Conservation (phyloP, 2,113 vertebrate species). For the Osmerus mordax region DNA sequence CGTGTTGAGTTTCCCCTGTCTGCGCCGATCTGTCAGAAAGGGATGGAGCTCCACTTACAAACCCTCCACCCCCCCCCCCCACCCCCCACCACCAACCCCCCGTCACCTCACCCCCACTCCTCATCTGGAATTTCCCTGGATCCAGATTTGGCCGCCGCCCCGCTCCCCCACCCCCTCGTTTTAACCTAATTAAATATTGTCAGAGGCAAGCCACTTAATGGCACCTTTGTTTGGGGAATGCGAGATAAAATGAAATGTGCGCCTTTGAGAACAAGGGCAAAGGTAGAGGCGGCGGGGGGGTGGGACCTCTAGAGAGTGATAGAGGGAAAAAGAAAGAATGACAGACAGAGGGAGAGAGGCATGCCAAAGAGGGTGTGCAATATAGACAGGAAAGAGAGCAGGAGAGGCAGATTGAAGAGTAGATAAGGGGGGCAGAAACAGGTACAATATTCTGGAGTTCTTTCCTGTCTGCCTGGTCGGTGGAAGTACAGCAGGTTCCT, state of each 20-base stretch:
- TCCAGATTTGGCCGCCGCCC: conserved; percentile 49
- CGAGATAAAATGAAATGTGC: conserved; percentile 62
- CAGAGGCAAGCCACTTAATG: conserved; percentile 55
- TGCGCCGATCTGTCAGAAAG: conserved; percentile 65
- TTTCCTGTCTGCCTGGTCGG: conserved; percentile 29
- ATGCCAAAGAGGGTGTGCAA: background rate
- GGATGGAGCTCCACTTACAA: conserved; percentile 52
- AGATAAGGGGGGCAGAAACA: conserved; percentile 8
- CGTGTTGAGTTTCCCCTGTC: conserved; percentile 60
- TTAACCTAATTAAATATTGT: conserved; percentile 75
- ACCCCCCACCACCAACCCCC: background rate
- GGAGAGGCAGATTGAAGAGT: background rate
- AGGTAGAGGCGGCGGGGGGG: background rate
- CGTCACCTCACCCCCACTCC: conserved; percentile 15
- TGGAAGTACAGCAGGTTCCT: conserved; percentile 21
- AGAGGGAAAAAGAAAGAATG: background rate
- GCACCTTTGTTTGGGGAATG: conserved; percentile 64
- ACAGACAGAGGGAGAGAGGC: background rate
- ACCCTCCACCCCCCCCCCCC: background rate
- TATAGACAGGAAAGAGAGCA: background rate
- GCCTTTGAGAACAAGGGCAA: conserved; percentile 53
- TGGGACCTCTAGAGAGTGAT: too few species aligned
- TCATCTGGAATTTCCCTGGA: conserved; percentile 77
- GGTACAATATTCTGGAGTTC: background rate
- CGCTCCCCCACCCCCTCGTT: conserved; percentile 51